Evolutionary conservation across 1,140 invertebrate species (phyloP), one percentile per base, ranked within the genome.

Genomic region (Apolygus lucorum): DNA sequence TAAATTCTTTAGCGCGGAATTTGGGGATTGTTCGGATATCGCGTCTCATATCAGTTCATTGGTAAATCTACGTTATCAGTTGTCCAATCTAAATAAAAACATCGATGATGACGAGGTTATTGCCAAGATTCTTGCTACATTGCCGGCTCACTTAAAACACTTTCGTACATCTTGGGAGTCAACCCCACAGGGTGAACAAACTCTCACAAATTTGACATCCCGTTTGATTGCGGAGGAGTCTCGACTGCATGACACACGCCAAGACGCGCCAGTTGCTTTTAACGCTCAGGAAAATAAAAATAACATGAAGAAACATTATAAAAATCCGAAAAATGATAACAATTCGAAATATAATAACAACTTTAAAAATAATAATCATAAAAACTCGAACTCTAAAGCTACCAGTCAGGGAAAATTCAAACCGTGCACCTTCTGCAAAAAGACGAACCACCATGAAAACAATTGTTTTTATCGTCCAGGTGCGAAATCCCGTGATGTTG

Each of bases 371-470:
- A 42, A 42, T 42, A 4, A 42, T 42, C 34, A 42, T 42, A 4
- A 8, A 42, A 42, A 42, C n/a, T n/a, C n/a, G n/a, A n/a, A n/a
- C n/a, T n/a, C n/a, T n/a, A n/a, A n/a, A n/a, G n/a, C n/a, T n/a
- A n/a, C n/a, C n/a, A n/a, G n/a, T n/a, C n/a, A n/a, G n/a, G 54
- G 24, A 62, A 62, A 62, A 26, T 69, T 54, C 29, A 63, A 63
- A 64, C 11, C 11, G 2, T 67, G 65, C 42, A 42, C n/a, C 21
- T 63, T 27, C 28, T 64, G 68, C 22, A 63, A 63, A 28, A 69
- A 69, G 52, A 69, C 52, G 13, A 69, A 69, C 29, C 68, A 69
- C 25, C 28, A 69, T 24, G 17, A 17, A 21, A 28, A 65, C 13
- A 52, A 64, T 28, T 69, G 68, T 69, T 69, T 62, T 28, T 63